phyloP scores from a whole-genome alignment of 2,797 vertebrate genomes.

The Dryobates pubescens region DNA sequence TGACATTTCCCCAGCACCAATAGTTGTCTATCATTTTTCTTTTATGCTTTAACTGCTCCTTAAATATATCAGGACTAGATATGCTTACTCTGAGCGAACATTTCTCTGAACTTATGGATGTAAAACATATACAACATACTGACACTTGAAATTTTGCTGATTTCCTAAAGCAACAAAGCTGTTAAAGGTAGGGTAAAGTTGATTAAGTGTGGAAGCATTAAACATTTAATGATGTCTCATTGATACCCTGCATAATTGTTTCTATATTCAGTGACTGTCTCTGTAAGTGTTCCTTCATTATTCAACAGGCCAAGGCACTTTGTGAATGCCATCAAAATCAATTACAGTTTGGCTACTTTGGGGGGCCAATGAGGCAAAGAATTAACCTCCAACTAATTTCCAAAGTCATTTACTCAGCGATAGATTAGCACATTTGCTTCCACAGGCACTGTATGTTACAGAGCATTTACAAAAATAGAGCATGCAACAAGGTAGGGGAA shows the following conservation, averaged over 20 bases:
- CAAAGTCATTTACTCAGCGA: conserved; percentile 76
- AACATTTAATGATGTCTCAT: conserved; percentile 67
- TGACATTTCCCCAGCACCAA: not conserved
- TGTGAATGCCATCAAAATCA: conserved; percentile 76
- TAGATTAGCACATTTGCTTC: conserved; percentile 64
- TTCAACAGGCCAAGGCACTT: conserved; percentile 70
- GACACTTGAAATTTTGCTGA: conserved; percentile 37
- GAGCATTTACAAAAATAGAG: conserved; percentile 58
- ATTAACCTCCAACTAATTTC: conserved; percentile 83
- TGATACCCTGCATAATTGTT: conserved; percentile 71
- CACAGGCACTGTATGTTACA: conserved; percentile 13
- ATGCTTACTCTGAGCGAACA: not conserved
- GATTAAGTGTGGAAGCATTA: conserved; percentile 64
- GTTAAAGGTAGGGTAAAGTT: conserved; percentile 50
- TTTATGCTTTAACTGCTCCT: conserved; percentile 13
- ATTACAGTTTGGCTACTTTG: conserved; percentile 77
- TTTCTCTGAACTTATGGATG: conserved; percentile 37
- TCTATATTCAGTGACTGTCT: conserved; percentile 49
- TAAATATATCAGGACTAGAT: conserved; percentile 17
- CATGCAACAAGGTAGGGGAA: conserved; percentile 7
- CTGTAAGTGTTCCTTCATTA: conserved; percentile 61
- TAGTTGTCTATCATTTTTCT: conserved; percentile 10
- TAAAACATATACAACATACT: conserved; percentile 31
- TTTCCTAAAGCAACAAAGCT: conserved; percentile 57
- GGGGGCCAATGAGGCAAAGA: conserved; percentile 78